Evolutionary conservation across 2,797 vertebrate genomes (phyloP), one percentile per base, ranked within the genome.

Genomic region (Oceanodroma leucorhoa): DNA sequence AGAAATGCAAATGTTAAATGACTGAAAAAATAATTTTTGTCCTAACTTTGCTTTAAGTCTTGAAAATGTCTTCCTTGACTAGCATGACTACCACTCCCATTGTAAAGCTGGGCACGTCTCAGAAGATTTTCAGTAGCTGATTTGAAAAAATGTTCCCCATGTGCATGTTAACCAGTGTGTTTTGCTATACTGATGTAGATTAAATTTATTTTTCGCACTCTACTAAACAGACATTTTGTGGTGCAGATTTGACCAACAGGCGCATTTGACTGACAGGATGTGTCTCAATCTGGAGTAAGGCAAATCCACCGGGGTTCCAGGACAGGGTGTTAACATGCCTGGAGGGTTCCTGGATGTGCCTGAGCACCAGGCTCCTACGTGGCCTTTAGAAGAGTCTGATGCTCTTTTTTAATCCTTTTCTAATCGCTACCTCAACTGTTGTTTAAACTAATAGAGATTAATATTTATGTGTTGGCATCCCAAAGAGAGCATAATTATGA

Each of bases 1-100:
- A 83, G 61, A 95, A 78, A 82, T 14, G 66, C 17, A 71, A 41
- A 57, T 64, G 41, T 15, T 75, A 77, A 92, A 67, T 40, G 15
- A 53, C 2, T 2, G 50, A 43, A 6, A 45, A 90, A 67, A 15
- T 40, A 0, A 0, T 34, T 78, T 87, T 93, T 71, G 10, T 71
- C 32, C 40, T 55, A 43, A 66, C 34, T 87, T 70, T 45, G 20
- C 54, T 83, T 78, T 51, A 78, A 70, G 32, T 24, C 5, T 66
- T 76, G 53, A 57, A 81, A 83, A 58, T 6, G 1, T 32, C 24
- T 76, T 72, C 14, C 21, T 87, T 5, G 1, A 30, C 23, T 30
- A 69, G 34, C 10, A 10, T 58, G 23, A 64, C 30, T 26, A 12
- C 7, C 5, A 30, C 3, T 87, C 40, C 6, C 23, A 11, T 29